A percentile compares a stretch with the other conserved stretches of the same genome.
Evolutionary conservation across 2,888 invertebrate genomes (phyloP).

Genomic region (Andrena fulva): DNA sequence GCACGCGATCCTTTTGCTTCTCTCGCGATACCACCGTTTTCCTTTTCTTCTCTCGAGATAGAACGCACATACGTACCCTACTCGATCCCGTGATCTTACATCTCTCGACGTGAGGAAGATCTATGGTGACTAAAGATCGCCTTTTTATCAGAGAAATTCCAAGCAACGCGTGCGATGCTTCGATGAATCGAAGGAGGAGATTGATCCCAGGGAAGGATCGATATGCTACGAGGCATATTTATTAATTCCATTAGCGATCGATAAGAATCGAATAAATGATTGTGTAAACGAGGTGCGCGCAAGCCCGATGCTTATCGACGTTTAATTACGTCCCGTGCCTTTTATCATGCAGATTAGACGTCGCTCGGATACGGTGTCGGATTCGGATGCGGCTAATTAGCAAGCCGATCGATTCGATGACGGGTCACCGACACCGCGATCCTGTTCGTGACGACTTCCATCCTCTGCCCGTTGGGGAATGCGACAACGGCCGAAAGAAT

Average conservation of each 20-base stretch:
- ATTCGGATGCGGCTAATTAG: conserved; percentile 61
- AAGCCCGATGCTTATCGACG: conserved; percentile 49
- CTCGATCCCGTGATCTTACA: no score
- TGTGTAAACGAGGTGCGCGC: conserved; percentile 29
- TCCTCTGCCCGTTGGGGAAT: conserved; percentile 27
- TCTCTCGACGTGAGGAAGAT: no score
- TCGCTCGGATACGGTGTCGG: conserved; percentile 33
- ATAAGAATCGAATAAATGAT: conserved; percentile 63
- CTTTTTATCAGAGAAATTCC: no score
- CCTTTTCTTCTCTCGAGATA: background rate
- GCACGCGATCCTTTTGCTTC: conserved; percentile 21
- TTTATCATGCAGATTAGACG: conserved; percentile 62
- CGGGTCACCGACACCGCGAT: conserved; percentile 66
- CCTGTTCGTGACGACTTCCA: conserved; percentile 12
- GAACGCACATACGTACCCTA: no score
- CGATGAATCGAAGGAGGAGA: background rate
- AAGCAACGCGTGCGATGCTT: no score
- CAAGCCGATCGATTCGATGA: conserved; percentile 53
- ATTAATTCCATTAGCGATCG: conserved; percentile 41
- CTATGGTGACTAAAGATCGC: no score
- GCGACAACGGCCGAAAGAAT: conserved; percentile 35
- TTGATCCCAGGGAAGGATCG: conserved; percentile 2
- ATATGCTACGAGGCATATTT: conserved; percentile 14
- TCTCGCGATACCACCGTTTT: background rate
- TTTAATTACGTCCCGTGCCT: conserved; percentile 55